Evolutionary conservation across 1,140 invertebrate genomes (phyloP).

Genomic region (Hormaphis cornu): DNA sequence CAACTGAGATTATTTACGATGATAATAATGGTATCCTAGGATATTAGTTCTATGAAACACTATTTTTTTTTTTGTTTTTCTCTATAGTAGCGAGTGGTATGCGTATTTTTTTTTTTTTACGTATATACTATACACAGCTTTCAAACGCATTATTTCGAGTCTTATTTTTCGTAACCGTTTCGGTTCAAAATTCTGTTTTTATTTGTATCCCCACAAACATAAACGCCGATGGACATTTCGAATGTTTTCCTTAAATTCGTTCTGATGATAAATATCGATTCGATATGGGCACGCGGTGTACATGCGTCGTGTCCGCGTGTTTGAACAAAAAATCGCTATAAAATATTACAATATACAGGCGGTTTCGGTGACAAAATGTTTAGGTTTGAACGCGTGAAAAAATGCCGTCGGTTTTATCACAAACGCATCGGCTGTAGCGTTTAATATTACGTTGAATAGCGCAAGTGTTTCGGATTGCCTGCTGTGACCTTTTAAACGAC

Average conservation of each 20-base stretch:
- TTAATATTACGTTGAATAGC: background rate
- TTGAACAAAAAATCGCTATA: background rate
- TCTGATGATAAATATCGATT: conserved; percentile 17
- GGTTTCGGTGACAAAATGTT: background rate
- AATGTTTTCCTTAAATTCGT: background rate
- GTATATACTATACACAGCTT: no score
- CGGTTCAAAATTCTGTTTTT: no score
- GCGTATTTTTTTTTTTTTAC: no score
- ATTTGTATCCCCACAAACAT: no score
- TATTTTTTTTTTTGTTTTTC: no score
- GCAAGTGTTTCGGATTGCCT: conserved; percentile 17
- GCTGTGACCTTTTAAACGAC: background rate
- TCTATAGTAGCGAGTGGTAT: no score
- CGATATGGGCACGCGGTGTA: background rate
- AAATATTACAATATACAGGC: background rate
- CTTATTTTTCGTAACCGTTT: no score
- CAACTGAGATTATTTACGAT: no score
- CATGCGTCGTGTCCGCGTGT: background rate
- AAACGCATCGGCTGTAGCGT: no score
- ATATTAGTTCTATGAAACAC: no score
- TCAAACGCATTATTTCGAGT: no score
- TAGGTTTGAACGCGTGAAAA: background rate
- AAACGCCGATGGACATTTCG: background rate
- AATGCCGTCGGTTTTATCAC: background rate
- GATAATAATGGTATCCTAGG: no score